Evolutionary conservation across 2,113 vertebrate species (phyloP).

Genomic region (Irena cyanogastra): DNA sequence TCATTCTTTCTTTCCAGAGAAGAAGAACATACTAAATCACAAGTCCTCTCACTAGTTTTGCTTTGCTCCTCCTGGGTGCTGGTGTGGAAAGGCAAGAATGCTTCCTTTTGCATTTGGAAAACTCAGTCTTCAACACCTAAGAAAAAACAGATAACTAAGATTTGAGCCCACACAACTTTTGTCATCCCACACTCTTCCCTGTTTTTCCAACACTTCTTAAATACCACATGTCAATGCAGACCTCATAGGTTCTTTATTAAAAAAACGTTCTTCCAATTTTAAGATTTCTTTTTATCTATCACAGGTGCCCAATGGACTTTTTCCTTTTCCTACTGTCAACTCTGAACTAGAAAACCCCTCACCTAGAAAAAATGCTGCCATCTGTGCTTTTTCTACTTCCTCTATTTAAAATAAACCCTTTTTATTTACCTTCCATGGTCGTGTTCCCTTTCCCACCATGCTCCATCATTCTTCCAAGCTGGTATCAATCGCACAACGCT

Average conservation of each 20-base stretch:
- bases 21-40: neutral
- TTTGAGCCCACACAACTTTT: slow-evolving; percentile 29
- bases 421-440: neutral
- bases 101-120: neutral
- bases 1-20: neutral
- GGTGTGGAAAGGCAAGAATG: neutral
- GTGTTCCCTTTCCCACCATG: neutral
- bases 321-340: neutral
- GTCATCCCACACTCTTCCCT: slow-evolving; percentile 29
- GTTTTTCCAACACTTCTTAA: neutral
- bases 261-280: neutral
- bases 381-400: neutral
- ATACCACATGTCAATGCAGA: slow-evolving; percentile 21
- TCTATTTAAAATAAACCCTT: neutral
- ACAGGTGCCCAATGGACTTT: neutral
- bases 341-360: neutral
- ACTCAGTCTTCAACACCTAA: neutral
- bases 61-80: neutral
- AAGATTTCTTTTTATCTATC: neutral
- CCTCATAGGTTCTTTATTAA: neutral
- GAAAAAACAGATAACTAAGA: slow-evolving; percentile 9
- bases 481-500: neutral
- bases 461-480: neutral
- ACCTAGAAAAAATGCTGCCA: neutral
- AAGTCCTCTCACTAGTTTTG: neutral